Evolutionary conservation across 2,888 invertebrate species (phyloP), one percentile per base, ranked within the genome.

Genomic region (Heliconius erato): DNA sequence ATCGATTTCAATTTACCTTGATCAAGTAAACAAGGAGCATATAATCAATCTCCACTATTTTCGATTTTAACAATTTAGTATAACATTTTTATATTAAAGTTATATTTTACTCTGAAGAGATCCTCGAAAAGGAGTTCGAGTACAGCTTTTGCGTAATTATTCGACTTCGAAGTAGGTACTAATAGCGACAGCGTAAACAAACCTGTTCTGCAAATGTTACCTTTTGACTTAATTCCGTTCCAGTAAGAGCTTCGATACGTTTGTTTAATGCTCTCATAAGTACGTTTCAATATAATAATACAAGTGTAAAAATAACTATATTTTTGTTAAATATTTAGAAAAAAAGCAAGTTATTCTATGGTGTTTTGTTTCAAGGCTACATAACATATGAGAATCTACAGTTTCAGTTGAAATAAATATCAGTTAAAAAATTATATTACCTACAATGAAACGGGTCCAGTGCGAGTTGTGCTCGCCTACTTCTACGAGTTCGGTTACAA

Each of bases 121-220:
- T 44, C 2, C 28, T 74, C 26, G 26, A 11, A 40, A 74, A 54
- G 49, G 23, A 49, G n/a, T 63, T 79, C 79, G 49, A 76, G 44
- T 71, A 80, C 54, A 54, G 44, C 77, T 67, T 80, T 72, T 32
- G 68, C 74, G 44, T 59, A 83, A 80, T 80, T 83, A 80, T 83
- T 59, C 72, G 72, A 67, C 23, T 68, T 81, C 44, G 81, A 49
- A 63, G 81, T 40, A 40, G 40, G 1, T 67, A 76, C 81, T 81
- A 81, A 78, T 78, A 35, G 80, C 68, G 80, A 54, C 80, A 76
- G 74, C 80, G 80, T 32, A 78, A 78, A 78, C 74, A 63, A 40
- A 63, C 71, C 35, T 59, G 76, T 76, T 67, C 74, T 76, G 69
- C n/a, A 76, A 69, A 76, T 59, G 76, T 59, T 67, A 74, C 67